Percentiles rank a stretch among this genome's conserved stretches.
Evolutionary conservation across 2,113 vertebrate species (phyloP).

Genomic region (Trogon surrucura): DNA sequence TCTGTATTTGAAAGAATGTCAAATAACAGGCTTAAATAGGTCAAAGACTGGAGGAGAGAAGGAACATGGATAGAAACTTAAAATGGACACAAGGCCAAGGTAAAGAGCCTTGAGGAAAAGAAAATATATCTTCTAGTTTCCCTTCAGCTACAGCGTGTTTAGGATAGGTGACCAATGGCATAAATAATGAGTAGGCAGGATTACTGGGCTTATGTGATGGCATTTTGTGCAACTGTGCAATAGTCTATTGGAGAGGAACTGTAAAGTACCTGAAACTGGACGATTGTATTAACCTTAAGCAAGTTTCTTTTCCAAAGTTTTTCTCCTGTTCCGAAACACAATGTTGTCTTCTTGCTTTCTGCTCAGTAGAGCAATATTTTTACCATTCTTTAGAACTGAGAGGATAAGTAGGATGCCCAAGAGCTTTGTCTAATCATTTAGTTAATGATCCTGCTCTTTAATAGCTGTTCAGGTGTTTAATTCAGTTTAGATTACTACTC

Average conservation of each 20-base stretch:
- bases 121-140: neutral
- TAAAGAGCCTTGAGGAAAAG: neutral
- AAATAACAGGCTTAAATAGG: conserved; percentile 54
- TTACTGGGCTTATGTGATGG: neutral
- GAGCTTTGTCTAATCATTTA: conserved; percentile 45
- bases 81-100: neutral
- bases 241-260: neutral
- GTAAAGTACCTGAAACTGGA: neutral
- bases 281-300: neutral
- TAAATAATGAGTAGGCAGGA: conserved; percentile 22
- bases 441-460: conserved; percentile 43
- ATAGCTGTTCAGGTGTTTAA: conserved; percentile 43
- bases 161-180: neutral
- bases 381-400: neutral
- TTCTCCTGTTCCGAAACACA: neutral
- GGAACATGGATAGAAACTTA: conserved; percentile 13
- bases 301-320: neutral
- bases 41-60: conserved; percentile 46
- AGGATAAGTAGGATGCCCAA: neutral
- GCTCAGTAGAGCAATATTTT: neutral
- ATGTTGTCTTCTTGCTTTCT: neutral
- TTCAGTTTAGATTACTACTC: conserved; percentile 35
- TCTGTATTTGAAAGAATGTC: conserved; percentile 46
- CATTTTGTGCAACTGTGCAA: neutral
- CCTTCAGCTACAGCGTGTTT: neutral